Conservation (phyloP, 2,113 vertebrate genomes). For the Crotalus tigris region DNA sequence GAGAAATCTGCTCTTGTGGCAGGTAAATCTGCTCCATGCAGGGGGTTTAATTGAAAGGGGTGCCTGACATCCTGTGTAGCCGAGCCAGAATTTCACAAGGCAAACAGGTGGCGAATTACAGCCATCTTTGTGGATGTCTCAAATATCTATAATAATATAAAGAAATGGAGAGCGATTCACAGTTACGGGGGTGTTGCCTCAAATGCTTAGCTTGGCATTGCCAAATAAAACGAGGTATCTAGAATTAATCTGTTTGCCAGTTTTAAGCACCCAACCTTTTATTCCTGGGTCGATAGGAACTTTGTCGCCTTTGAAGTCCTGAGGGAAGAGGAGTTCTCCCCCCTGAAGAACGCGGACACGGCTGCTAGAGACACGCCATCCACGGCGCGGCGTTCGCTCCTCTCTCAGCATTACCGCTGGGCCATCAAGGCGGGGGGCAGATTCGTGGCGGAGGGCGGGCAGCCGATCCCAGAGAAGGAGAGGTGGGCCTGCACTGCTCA, state of each 20-base stretch:
- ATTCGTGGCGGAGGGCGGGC: slow-evolving; percentile 70
- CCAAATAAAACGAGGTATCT: not conserved
- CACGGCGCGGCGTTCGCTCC: slow-evolving; percentile 75
- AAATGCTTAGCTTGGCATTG: not conserved
- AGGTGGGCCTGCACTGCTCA: slow-evolving; percentile 60
- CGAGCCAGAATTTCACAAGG: not conserved
- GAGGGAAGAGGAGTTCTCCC: slow-evolving; percentile 90
- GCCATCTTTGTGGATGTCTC: not conserved
- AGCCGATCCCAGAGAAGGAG: slow-evolving; percentile 54
- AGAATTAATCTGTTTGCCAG: not conserved
- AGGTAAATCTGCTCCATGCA: too few relatives aligned
- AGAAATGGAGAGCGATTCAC: not conserved
- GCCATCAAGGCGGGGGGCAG: slow-evolving; percentile 74
- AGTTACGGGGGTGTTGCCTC: not conserved
- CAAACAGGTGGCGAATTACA: not conserved
- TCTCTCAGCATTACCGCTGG: slow-evolving; percentile 89
- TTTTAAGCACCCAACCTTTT: not conserved
- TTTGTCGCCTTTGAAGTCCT: slow-evolving; percentile 89
- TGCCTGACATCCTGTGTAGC: not conserved
- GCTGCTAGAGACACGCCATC: slow-evolving; percentile 77
- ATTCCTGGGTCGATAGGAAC: slow-evolving; percentile 69
- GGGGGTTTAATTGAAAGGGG: not conserved
- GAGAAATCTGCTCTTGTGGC: not conserved
- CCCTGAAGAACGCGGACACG: slow-evolving; percentile 84
- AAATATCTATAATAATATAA: not conserved